Percentiles rank a stretch among this genome's conserved stretches.
Conservation (phyloP, 1,140 invertebrate species). For the Ephestia elutella region DNA sequence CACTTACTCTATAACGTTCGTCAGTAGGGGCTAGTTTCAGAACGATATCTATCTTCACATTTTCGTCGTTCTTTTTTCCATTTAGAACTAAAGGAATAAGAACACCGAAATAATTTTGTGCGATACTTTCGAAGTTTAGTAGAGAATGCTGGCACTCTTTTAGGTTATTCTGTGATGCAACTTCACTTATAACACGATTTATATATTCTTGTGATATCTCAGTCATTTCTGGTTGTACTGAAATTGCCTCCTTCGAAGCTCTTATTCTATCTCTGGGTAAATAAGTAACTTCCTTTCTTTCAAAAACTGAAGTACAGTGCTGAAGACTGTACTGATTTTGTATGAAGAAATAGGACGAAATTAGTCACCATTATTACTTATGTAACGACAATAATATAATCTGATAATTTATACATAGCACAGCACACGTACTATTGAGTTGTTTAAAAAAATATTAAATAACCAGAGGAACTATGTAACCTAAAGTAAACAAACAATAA, state of each 20-base stretch:
- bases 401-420: too few relatives aligned
- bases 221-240: slow-evolving; percentile 18
- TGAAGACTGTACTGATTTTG: not conserved
- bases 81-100: slow-evolving; percentile 44
- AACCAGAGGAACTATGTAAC: too few relatives aligned
- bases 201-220: slow-evolving; percentile 28
- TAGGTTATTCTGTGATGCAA: slow-evolving; percentile 25
- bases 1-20: slow-evolving; percentile 55
- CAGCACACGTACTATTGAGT: too few relatives aligned
- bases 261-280: too few relatives aligned
- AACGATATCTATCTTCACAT: slow-evolving; percentile 35
- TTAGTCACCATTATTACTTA: not conserved
- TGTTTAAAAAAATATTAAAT: not conserved
- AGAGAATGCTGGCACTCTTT: slow-evolving; percentile 30
- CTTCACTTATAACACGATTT: slow-evolving; percentile 26
- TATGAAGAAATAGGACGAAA: not conserved
- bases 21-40: slow-evolving; percentile 60
- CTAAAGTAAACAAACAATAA: too few relatives aligned
- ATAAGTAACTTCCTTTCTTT: too few relatives aligned
- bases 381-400: too few relatives aligned
- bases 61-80: slow-evolving; percentile 25
- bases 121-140: slow-evolving; percentile 41
- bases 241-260: not conserved
- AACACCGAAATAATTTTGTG: slow-evolving; percentile 62
- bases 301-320: not conserved